These are phyloP conservation scores for Semicossyphus pulcher DNA, from an alignment of 2,113 vertebrate species.

Conservation along the genomic window DNA sequence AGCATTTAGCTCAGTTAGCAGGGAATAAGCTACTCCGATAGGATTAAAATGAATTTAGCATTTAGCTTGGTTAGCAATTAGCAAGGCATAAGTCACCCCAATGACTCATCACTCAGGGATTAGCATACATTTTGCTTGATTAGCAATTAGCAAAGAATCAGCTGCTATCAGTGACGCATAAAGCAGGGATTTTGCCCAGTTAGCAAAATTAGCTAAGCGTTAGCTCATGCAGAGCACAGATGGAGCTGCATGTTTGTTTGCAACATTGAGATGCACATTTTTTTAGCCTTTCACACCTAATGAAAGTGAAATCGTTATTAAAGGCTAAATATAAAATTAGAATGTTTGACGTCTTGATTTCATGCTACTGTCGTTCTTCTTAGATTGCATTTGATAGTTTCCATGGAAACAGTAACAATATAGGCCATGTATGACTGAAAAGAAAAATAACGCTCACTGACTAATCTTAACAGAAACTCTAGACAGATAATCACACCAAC, in stretches of 20 bases:
- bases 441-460: not conserved
- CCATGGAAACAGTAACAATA: slow-evolving; percentile 19
- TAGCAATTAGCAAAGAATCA: slow-evolving; percentile 41
- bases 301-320: too few species aligned
- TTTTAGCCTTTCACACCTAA: too few species aligned
- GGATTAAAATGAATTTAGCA: slow-evolving; percentile 60
- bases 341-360: not conserved
- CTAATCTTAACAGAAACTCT: slow-evolving; percentile 31
- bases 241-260: not conserved
- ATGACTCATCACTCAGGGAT: slow-evolving; percentile 53
- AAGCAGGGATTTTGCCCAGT: slow-evolving; percentile 44
- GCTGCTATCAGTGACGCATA: slow-evolving; percentile 49
- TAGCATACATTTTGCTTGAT: slow-evolving; percentile 50
- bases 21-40: not conserved
- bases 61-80: slow-evolving; percentile 48
- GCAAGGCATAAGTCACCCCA: slow-evolving; percentile 4
- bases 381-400: not conserved
- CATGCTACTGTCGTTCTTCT: not conserved
- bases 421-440: not conserved
- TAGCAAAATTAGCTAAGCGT: slow-evolving; percentile 23
- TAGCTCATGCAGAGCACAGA: not conserved
- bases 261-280: too few species aligned
- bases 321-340: not conserved
- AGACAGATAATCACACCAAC: slow-evolving; percentile 44
- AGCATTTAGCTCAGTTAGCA: slow-evolving; percentile 45